Evolutionary conservation across 2,113 vertebrate genomes (phyloP).

Genomic region (Potamarius usumacintae): DNA sequence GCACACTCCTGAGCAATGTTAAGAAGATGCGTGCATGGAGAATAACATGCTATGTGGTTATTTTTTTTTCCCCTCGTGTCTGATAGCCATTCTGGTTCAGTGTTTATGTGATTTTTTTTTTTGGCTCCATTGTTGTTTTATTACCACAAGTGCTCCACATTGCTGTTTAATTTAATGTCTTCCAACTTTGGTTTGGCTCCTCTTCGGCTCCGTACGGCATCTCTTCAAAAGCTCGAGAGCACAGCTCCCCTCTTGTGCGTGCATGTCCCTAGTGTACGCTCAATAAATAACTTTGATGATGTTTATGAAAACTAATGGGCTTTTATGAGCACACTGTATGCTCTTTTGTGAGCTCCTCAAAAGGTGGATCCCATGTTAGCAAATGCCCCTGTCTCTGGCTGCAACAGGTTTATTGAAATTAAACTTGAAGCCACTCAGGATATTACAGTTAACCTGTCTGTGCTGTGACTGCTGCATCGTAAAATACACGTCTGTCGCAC

Average conservation of each 20-base stretch:
- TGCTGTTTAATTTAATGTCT: constrained; percentile 57
- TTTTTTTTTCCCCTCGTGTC: neutral
- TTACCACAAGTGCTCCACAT: constrained; percentile 23
- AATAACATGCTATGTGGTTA: neutral
- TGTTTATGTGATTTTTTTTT: constrained; percentile 25
- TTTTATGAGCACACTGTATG: constrained; percentile 67
- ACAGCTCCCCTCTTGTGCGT: constrained; percentile 70
- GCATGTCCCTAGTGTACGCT: constrained; percentile 77
- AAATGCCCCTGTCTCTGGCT: constrained; percentile 63
- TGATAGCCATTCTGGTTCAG: constrained; percentile 1
- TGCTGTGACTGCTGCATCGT: constrained; percentile 55
- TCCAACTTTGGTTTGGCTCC: constrained; percentile 72
- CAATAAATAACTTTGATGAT: constrained; percentile 88
- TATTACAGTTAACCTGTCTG: constrained; percentile 71
- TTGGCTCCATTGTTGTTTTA: constrained; percentile 34
- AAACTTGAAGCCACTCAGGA: constrained; percentile 65
- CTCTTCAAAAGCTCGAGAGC: constrained; percentile 76
- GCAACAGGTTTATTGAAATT: constrained; percentile 73
- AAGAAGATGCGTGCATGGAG: neutral
- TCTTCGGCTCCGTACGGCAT: constrained; percentile 63
- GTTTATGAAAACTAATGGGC: constrained; percentile 87
- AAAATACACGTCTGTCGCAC: constrained; percentile 59
- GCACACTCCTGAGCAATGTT: neutral
- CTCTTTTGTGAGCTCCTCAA: constrained; percentile 66
- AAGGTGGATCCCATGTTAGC: constrained; percentile 46